Evolutionary conservation across 1,140 invertebrate species (phyloP), one percentile per base, ranked within the genome.

Genomic region (Saccostrea echinata): DNA sequence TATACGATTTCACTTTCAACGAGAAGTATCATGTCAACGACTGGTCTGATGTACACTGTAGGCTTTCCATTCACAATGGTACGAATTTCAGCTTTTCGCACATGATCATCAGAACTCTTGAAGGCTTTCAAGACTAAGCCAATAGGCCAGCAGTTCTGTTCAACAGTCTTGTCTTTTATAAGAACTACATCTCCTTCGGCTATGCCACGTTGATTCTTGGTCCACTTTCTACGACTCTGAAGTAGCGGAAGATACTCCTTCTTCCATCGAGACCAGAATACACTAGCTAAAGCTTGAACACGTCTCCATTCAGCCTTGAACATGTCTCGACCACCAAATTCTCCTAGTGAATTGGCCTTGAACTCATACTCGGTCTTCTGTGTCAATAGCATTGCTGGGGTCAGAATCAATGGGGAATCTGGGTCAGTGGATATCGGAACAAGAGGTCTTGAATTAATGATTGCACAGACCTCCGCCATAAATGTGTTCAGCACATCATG

Each of bases 371-470:
- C 76, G 13, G 68, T 84, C 27, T 87, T 89, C 68, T 88, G 86
- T 61, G 88, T 90, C 4, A 91, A 53, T 12, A 90, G 64, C 52
- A 86, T 85, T 30, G 53, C 84, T 43, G 91, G 88, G 21, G 90
- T 89, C 21, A 91, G 80, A 16, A 89, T 85, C 18, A 84, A 68
- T 13, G 86, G 88, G 27, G 71, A 81, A 27, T 88, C 87, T 16
- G 88, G 91, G 82, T 92, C 89, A 55, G 84, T 55, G 3, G 89
- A 85, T 30, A 91, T 55, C 12, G 88, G 86, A 21, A 81, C 83
- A n/a, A 92, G 82, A 21, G 88, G 91, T 43, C 87, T 86, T 16
- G 43, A 64, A 55, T 92, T 92, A 13, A 91, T 85, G 61, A 89
- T 90, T 24, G 91, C 86, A 61, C 71, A 82, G 4, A 88, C 90